phyloP scores from a whole-genome alignment of 2,113 vertebrate genomes.

The Syngnathoides biaculeatus region DNA sequence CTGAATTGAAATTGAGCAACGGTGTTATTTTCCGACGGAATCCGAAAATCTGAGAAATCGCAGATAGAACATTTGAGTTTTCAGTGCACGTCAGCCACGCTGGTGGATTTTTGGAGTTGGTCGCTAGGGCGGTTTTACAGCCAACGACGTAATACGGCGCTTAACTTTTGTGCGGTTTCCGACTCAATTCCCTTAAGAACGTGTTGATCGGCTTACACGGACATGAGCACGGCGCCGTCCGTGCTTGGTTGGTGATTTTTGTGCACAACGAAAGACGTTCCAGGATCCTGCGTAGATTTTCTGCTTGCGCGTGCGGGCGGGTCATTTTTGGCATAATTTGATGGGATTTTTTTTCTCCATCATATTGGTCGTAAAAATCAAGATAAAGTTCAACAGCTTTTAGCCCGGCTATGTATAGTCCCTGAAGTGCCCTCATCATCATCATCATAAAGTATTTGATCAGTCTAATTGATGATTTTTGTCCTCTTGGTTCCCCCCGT shows the following conservation, averaged over 20 bases:
- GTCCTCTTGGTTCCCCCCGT: conserved; percentile 86
- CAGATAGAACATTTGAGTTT: not conserved
- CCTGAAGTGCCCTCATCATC: conserved; percentile 79
- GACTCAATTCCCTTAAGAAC: conserved; percentile 3
- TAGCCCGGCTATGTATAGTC: conserved; percentile 56
- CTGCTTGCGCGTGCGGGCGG: not conserved
- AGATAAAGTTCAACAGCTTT: conserved; percentile 63
- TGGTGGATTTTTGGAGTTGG: not conserved
- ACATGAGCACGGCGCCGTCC: not conserved
- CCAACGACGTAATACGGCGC: not conserved
- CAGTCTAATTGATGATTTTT: conserved; percentile 97
- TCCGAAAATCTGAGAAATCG: not conserved
- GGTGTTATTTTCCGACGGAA: no score
- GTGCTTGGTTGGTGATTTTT: not conserved
- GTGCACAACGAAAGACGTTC: not conserved
- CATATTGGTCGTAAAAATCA: conserved; percentile 31
- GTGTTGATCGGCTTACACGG: not conserved
- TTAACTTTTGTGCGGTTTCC: conserved; percentile 6
- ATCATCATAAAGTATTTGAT: conserved; percentile 68
- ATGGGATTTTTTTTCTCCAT: not conserved
- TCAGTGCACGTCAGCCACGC: not conserved
- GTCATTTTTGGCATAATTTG: not conserved
- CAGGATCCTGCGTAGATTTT: not conserved
- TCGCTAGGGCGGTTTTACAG: not conserved
- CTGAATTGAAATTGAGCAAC: no score